Conservation (phyloP, 2,888 invertebrate genomes). For the Chalcosyrphus nemorum region DNA sequence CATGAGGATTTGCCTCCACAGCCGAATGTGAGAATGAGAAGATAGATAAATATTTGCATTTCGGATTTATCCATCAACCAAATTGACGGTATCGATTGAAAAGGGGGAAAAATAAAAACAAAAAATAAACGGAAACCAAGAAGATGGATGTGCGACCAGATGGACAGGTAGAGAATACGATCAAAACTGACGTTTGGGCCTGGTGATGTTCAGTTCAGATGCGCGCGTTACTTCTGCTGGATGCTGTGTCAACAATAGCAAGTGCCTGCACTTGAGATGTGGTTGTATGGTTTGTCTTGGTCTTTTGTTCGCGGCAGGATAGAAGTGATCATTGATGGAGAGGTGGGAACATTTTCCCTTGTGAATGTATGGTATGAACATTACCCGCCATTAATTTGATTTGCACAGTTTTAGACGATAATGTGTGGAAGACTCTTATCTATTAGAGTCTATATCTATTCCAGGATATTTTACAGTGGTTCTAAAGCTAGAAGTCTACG, state of each 20-base stretch:
- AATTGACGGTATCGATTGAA: slow-evolving; percentile 72
- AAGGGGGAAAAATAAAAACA: slow-evolving; percentile 31
- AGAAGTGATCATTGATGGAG: neutral
- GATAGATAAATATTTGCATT: slow-evolving; percentile 67
- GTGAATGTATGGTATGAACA: neutral
- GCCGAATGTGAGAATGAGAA: slow-evolving; percentile 17
- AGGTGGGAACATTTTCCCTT: neutral
- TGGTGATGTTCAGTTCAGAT: slow-evolving; percentile 34
- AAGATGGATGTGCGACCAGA: slow-evolving; percentile 46
- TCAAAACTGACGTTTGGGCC: slow-evolving; percentile 48
- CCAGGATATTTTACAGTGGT: too few relatives aligned
- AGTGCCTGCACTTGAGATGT: slow-evolving; percentile 47
- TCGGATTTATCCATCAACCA: slow-evolving; percentile 70
- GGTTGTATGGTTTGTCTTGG: neutral
- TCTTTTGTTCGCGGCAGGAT: neutral
- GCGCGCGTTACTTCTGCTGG: slow-evolving; percentile 22
- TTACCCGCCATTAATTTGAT: neutral
- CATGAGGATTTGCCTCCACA: slow-evolving; percentile 36
- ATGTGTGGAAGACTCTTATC: neutral
- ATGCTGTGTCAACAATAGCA: slow-evolving; percentile 46
- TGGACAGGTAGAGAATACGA: slow-evolving; percentile 58
- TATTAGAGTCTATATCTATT: too few relatives aligned
- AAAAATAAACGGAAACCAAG: slow-evolving; percentile 38
- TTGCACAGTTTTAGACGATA: neutral
- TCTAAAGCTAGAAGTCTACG: too few relatives aligned